Evolutionary conservation across 2,888 invertebrate genomes (phyloP).

Genomic region (Macrosoma leucophasiata): DNA sequence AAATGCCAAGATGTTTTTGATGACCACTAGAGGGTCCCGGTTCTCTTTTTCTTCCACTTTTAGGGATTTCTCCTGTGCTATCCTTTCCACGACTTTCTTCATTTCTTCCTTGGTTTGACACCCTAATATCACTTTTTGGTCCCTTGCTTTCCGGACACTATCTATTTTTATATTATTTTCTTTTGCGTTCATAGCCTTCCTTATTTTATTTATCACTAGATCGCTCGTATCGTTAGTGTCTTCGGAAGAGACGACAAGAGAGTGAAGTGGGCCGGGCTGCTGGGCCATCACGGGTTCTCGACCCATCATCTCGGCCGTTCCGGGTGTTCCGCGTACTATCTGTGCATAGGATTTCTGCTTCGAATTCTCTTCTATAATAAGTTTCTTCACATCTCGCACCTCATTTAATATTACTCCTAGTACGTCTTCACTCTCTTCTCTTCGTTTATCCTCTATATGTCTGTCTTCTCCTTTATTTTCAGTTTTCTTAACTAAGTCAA

Average conservation of each 20-base stretch:
- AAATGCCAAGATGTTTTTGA: constrained; percentile 14
- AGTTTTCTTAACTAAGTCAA: too few relatives aligned
- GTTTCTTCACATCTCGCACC: too few relatives aligned
- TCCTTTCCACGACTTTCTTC: constrained; percentile 2
- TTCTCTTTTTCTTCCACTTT: constrained; percentile 10
- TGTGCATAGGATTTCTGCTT: too few relatives aligned
- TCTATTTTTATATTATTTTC: constrained; percentile 16
- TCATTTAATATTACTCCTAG: too few relatives aligned
- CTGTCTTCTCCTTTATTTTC: too few relatives aligned
- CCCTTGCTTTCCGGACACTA: constrained; percentile 14
- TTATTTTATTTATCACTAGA: neutral
- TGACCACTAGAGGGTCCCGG: constrained; percentile 9
- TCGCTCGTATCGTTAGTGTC: neutral
- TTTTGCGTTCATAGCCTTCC: constrained; percentile 15
- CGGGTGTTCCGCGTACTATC: too few relatives aligned
- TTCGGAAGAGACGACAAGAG: neutral
- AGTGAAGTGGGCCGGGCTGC: neutral
- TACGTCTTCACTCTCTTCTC: too few relatives aligned
- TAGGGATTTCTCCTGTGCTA: constrained; percentile 1
- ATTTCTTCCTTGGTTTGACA: constrained; percentile 9
- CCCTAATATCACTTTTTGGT: constrained; percentile 20
- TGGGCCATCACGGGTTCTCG: too few relatives aligned
- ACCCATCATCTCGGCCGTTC: too few relatives aligned
- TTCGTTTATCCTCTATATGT: too few relatives aligned
- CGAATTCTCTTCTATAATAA: too few relatives aligned